Percentiles rank a stretch among this genome's conserved stretches.
Conservation (phyloP, 2,888 invertebrate species). For the Carcina quercana region DNA sequence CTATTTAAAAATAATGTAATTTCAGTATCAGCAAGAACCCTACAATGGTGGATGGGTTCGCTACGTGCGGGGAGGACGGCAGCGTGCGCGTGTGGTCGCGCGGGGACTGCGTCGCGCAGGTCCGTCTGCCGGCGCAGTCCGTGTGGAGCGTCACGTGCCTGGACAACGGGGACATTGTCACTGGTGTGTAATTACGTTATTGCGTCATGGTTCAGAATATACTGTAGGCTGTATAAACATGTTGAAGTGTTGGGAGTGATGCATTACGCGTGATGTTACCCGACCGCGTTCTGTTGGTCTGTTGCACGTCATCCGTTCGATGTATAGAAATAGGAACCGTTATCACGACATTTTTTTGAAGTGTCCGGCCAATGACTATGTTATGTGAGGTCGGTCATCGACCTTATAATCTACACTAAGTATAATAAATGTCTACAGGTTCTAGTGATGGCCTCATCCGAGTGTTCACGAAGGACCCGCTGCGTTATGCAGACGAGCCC, state of each 20-base stretch:
- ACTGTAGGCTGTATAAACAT: too few relatives aligned
- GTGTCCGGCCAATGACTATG: too few relatives aligned
- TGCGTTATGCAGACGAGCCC: conserved; percentile 79
- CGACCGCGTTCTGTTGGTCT: too few relatives aligned
- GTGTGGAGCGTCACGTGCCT: conserved; percentile 90
- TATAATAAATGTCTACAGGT: conserved; percentile 26
- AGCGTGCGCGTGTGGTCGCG: conserved; percentile 86
- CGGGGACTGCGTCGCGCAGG: conserved; percentile 76
- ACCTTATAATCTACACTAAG: too few relatives aligned
- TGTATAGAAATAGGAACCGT: too few relatives aligned
- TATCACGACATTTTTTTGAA: too few relatives aligned
- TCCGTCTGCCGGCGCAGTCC: conserved; percentile 88
- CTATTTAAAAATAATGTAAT: conserved; percentile 12
- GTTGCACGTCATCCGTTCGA: too few relatives aligned
- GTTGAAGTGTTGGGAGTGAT: too few relatives aligned
- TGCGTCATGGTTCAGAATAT: too few relatives aligned
- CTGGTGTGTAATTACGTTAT: conserved; percentile 77
- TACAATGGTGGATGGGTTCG: conserved; percentile 76
- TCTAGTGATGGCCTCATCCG: conserved; percentile 90
- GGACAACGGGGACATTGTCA: conserved; percentile 91
- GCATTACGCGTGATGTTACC: too few relatives aligned
- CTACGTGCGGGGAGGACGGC: conserved; percentile 92
- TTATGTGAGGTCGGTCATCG: too few relatives aligned
- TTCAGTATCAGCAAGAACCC: conserved; percentile 74
- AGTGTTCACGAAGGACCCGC: conserved; percentile 85